Base-by-base conservation (phyloP, 2,113 vertebrate species). In the Phyllopteryx taeniolatus region DNA sequence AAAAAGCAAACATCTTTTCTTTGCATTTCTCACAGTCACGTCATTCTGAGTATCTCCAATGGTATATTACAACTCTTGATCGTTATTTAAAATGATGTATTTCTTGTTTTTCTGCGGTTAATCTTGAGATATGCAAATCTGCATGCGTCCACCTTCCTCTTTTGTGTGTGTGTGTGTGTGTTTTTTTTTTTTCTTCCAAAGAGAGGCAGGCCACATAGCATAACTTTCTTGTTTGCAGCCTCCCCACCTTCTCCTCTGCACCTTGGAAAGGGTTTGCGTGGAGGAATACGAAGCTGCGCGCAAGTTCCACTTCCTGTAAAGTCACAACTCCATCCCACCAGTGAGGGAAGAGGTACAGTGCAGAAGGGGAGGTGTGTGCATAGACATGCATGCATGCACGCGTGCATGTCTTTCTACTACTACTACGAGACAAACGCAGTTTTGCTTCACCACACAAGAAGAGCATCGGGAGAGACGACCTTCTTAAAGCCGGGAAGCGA, bases 181-280 rank as follows among this genome's bases (percentile, higher is more conserved):
- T n/a, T n/a, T 80, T 84, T 76, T 47, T 12, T 15, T 17, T 5
- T 12, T 12, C 51, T 67, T 85, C 75, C 74, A 80, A 51, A 72
- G 20, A 8, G 22, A 82, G 84, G 74, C 88, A 87, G 79, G 73
- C 84, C 85, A 79, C 74, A 46, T 12, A 75, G 79, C 79, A 83
- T 74, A 88, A 90, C 88, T 91, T 92, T 90, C 86, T 61, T n/a
- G 8, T 64, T 64, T 20, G 39, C 39, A 43, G 13, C 13, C 31
- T 15, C 14, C 53, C 56, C 56, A 31, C 56, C 22, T 13, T 12
- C 22, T 13, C 27, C 27, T 14, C 22, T 31, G 56, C 56, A 59
- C 27, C 56, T 59, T 61, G 59, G 59, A 22, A 56, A 56, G 53
- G 19, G 20, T 59, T 59, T 31, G 56, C 27, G 56, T 59, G 56